Base-by-base conservation (phyloP, 2,888 invertebrate species). In the Cactoblastis cactorum region DNA sequence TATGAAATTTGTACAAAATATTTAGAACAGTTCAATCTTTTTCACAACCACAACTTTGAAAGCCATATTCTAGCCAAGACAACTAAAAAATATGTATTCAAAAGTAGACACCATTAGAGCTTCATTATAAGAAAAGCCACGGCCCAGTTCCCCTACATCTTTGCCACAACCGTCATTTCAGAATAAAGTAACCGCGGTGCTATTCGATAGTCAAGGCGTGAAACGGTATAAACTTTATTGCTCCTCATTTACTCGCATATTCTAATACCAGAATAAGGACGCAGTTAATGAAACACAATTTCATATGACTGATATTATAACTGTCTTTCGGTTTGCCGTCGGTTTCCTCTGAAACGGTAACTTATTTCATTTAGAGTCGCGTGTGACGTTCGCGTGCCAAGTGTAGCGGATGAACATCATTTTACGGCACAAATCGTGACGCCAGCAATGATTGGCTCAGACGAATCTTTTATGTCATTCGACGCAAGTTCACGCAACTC, bases 381-480 rank as follows among this genome's bases (percentile, higher is more conserved):
- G 66, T 65, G 59, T 71, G 65, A 65, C 61, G 59, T 67, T 73
- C 67, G 74, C 74, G 75, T 74, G 72, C 68, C 63, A 61, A 65
- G 63, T 71, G 62, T 69, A 67, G 61, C 71, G 69, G 69, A 69
- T 72, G 62, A 35, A 67, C 63, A 58, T 57, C 60, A 62, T 70
- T 73, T 69, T 69, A 71, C 71, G 71, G 71, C 68, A 62, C 58
- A 60, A 63, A 60, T 62, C 65, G 67, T 73, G 65, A 73, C 68
- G 69, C 67, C 65, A 65, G 63, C 55, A 55, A 61, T 67, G 70
- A 75, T 74, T 71, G 66, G 55, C 58, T 66, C 59, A 54, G 59
- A 64, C 71, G 63, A 72, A 77, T 77, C 65, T 69, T 69, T 77
- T 77, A 72, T 75, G 67, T 78, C 75, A 77, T 69, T 69, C 69